Conservation (phyloP, 2,797 vertebrate species). For the Pantherophis vulpinus region DNA sequence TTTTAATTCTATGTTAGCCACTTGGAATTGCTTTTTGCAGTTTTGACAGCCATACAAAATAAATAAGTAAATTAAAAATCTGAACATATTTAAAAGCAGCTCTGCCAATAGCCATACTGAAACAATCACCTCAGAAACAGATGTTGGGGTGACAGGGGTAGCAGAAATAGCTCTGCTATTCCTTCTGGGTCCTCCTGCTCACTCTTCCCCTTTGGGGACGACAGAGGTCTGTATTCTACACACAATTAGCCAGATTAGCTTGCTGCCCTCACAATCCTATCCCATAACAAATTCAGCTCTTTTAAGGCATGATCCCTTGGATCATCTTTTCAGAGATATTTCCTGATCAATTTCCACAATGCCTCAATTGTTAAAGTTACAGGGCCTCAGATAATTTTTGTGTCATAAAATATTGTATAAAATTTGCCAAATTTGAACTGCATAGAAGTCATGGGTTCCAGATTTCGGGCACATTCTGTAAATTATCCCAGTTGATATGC, state of each 20-base stretch:
- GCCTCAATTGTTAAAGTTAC: background rate
- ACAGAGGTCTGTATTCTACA: background rate
- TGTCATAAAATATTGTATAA: background rate
- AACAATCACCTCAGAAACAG: background rate
- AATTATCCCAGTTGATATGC: background rate
- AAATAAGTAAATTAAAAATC: background rate
- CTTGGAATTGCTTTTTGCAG: background rate
- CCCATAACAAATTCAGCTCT: background rate
- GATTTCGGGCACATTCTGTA: background rate
- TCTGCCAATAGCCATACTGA: background rate
- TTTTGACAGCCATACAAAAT: background rate
- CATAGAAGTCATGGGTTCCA: background rate
- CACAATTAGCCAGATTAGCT: background rate
- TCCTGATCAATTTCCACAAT: background rate
- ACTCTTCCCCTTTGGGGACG: background rate
- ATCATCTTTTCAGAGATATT: background rate
- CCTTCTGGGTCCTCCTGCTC: background rate
- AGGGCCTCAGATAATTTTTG: background rate
- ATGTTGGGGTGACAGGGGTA: background rate
- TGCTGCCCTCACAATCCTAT: background rate
- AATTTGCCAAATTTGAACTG: background rate
- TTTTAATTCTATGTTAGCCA: background rate
- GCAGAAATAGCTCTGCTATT: background rate
- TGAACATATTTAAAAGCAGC: background rate
- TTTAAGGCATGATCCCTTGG: background rate